Evolutionary conservation across 2,888 invertebrate species (phyloP).

Genomic region (Melieria picta): DNA sequence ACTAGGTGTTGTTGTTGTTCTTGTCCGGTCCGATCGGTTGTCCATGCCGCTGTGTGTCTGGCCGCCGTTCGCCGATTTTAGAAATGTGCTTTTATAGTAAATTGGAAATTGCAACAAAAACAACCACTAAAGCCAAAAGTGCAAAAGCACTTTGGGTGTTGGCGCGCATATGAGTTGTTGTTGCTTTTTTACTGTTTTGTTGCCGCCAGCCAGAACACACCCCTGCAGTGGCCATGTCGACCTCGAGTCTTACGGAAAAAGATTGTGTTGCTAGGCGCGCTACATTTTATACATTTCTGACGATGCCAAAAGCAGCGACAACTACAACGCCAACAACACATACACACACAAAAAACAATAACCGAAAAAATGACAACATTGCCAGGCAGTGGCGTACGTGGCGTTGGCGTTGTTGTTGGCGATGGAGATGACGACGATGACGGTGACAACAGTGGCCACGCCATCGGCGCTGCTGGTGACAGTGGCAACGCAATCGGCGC

Average conservation of each 20-base stretch:
- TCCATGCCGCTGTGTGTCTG: too few species aligned
- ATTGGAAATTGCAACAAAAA: slow-evolving; percentile 27
- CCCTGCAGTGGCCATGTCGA: too few species aligned
- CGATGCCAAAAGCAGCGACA: too few species aligned
- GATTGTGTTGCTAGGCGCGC: not conserved
- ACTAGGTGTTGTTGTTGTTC: too few species aligned
- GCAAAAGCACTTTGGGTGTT: not conserved
- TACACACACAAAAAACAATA: too few species aligned
- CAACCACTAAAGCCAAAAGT: too few species aligned
- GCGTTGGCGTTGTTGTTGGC: not conserved
- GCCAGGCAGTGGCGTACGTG: not conserved
- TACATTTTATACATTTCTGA: not conserved
- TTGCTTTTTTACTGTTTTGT: not conserved
- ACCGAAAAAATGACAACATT: too few species aligned
- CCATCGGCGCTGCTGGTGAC: not conserved
- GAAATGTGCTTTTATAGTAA: slow-evolving; percentile 7
- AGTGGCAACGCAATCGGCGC: too few species aligned
- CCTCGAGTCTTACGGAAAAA: too few species aligned
- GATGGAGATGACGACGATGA: not conserved
- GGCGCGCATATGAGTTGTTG: not conserved
- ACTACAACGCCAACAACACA: too few species aligned
- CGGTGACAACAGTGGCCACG: not conserved
- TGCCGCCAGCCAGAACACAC: too few species aligned
- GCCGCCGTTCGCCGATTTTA: not conserved
- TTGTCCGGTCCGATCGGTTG: too few species aligned